Evolutionary conservation across 2,888 invertebrate genomes (phyloP).

Genomic region (Polylopha cassiicola): DNA sequence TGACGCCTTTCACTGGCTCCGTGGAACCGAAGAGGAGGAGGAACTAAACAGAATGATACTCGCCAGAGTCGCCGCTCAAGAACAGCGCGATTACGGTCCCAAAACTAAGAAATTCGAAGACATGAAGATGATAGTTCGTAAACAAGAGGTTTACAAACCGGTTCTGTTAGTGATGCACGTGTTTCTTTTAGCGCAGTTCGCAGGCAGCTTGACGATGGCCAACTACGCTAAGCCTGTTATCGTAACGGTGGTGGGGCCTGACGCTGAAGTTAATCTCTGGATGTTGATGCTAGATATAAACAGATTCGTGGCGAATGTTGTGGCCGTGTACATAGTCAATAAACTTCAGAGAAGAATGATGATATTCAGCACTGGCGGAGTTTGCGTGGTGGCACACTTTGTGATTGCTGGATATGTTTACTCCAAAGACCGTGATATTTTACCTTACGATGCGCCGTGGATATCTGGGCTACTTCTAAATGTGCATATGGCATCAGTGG

Average conservation of each 20-base stretch:
- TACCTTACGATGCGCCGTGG: too few relatives aligned
- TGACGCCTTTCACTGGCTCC: constrained; percentile 60
- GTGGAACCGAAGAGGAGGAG: constrained; percentile 48
- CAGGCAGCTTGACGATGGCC: constrained; percentile 76
- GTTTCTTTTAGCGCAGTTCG: constrained; percentile 74
- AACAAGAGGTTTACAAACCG: constrained; percentile 58
- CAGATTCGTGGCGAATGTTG: constrained; percentile 64
- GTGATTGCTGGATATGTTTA: constrained; percentile 45
- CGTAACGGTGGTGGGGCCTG: constrained; percentile 57
- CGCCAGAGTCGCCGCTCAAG: constrained; percentile 1
- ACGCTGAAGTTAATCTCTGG: constrained; percentile 70
- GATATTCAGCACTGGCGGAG: constrained; percentile 65
- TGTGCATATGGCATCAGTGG: constrained; percentile 58
- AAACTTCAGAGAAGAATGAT: constrained; percentile 68
- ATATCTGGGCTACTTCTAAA: constrained; percentile 50
- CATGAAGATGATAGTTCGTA: constrained; percentile 24
- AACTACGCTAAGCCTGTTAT: constrained; percentile 77
- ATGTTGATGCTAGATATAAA: constrained; percentile 74
- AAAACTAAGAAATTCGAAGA: constrained; percentile 33
- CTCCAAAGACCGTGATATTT: constrained; percentile 24
- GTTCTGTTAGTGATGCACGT: constrained; percentile 65
- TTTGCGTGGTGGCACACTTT: constrained; percentile 64
- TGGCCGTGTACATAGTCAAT: constrained; percentile 68
- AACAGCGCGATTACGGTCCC: constrained; percentile 33
- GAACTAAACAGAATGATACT: constrained; percentile 38